Percentiles rank a stretch among this genome's conserved stretches.
phyloP scores from a whole-genome alignment of 1,140 invertebrate genomes.

The Drosophila biarmipes region DNA sequence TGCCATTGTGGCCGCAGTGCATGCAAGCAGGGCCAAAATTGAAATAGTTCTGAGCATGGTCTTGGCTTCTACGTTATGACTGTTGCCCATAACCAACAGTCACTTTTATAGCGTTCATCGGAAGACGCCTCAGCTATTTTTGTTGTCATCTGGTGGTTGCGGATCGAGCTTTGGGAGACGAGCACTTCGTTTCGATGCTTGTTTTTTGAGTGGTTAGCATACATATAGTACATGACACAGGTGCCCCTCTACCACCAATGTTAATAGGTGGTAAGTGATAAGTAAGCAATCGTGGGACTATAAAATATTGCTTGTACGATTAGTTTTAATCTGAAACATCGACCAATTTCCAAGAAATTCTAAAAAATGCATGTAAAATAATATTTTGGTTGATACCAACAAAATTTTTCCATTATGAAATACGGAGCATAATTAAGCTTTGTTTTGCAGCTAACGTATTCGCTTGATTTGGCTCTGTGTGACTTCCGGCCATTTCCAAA shows the following conservation, averaged over 20 bases:
- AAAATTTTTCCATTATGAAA: too few species aligned
- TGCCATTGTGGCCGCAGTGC: conserved; percentile 28
- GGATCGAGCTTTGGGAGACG: conserved; percentile 32
- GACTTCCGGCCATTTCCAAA: too few species aligned
- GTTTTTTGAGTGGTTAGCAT: conserved; percentile 51
- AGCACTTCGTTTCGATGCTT: conserved; percentile 20
- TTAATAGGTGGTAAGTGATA: conserved; percentile 23
- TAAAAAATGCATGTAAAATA: too few species aligned
- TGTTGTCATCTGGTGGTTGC: conserved; percentile 53
- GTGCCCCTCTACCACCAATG: conserved; percentile 12
- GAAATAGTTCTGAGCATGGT: conserved; percentile 58
- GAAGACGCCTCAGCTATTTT: conserved; percentile 33
- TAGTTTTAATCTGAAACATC: not conserved
- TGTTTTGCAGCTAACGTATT: too few species aligned
- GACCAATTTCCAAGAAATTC: not conserved
- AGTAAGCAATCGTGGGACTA: conserved; percentile 14
- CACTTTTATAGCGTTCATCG: conserved; percentile 61
- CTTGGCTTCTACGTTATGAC: conserved; percentile 45
- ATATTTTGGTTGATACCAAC: conserved; percentile 55
- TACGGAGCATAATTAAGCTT: too few species aligned
- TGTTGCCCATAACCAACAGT: conserved; percentile 37
- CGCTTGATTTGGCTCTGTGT: too few species aligned
- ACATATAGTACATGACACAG: conserved; percentile 26
- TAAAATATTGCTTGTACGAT: conserved; percentile 9
- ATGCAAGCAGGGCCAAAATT: conserved; percentile 49